Evolutionary conservation across 2,113 vertebrate genomes (phyloP).

Genomic region (Albula goreensis): DNA sequence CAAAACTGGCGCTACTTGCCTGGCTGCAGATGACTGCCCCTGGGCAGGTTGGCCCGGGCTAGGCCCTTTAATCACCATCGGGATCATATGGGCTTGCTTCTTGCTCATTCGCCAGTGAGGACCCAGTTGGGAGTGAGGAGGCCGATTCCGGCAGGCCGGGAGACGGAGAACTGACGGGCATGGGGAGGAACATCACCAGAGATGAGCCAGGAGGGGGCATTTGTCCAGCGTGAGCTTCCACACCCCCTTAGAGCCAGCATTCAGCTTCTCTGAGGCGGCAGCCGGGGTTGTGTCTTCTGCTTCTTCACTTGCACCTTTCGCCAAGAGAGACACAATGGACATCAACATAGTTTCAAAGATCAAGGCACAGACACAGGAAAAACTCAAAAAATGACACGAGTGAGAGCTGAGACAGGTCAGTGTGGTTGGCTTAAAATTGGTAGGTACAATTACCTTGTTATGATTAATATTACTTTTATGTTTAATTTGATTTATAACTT

Average conservation of each 20-base stretch:
- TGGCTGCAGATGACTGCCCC: not conserved
- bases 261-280: not conserved
- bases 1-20: no score
- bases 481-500: no score
- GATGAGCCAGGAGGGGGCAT: conserved; percentile 52
- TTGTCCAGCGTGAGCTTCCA: conserved; percentile 62
- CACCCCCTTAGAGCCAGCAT: conserved; percentile 15
- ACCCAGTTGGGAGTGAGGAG: not conserved
- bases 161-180: conserved; percentile 16
- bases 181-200: conserved; percentile 62
- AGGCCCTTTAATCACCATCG: not conserved
- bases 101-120: not conserved
- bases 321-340: not conserved
- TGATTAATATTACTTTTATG: no score
- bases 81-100: not conserved
- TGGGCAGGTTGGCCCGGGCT: no score
- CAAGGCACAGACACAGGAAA: not conserved
- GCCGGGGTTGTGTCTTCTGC: conserved; percentile 11
- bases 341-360: not conserved
- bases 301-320: conserved; percentile 44
- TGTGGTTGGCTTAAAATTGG: no score
- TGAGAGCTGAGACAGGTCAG: no score
- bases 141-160: not conserved
- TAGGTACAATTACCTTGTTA: no score
- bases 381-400: not conserved